phyloP scores from a whole-genome alignment of 1,140 invertebrate species.

The Parapsyche elsis region DNA sequence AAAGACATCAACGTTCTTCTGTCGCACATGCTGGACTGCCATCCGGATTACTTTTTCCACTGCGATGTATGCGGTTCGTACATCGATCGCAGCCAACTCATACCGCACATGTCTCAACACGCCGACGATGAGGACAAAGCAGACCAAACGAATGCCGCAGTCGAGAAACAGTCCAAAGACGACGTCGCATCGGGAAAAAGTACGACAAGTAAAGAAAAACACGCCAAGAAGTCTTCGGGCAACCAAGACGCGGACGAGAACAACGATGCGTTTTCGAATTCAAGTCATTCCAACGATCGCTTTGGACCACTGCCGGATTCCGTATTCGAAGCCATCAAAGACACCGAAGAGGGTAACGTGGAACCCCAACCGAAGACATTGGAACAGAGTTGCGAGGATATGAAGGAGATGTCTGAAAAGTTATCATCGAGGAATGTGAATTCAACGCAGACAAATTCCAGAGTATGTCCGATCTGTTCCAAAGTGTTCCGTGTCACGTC shows the following conservation, averaged over 20 bases:
- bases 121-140: constrained; percentile 53
- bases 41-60: constrained; percentile 58
- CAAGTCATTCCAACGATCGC: constrained; percentile 58
- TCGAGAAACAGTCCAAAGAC: constrained; percentile 23
- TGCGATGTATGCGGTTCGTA: constrained; percentile 60
- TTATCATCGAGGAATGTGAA: constrained; percentile 58
- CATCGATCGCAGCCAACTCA: constrained; percentile 58
- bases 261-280: constrained; percentile 58
- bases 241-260: constrained; percentile 15
- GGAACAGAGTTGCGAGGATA: constrained; percentile 52
- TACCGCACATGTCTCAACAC: constrained; percentile 60
- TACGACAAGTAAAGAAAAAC: constrained; percentile 2
- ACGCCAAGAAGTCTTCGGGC: background rate
- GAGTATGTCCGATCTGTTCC: constrained; percentile 57
- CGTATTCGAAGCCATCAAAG: constrained; percentile 61
- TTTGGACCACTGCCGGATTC: constrained; percentile 59
- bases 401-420: constrained; percentile 46
- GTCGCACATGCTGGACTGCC: constrained; percentile 57
- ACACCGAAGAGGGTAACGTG: constrained; percentile 56
- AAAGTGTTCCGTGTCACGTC: constrained; percentile 52
- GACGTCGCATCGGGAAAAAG: background rate
- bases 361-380: constrained; percentile 55
- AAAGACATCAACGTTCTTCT: constrained; percentile 49
- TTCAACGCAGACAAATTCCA: constrained; percentile 58
- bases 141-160: constrained; percentile 5